Evolutionary conservation across 2,113 vertebrate species (phyloP).

Genomic region (Jaculus jaculus): DNA sequence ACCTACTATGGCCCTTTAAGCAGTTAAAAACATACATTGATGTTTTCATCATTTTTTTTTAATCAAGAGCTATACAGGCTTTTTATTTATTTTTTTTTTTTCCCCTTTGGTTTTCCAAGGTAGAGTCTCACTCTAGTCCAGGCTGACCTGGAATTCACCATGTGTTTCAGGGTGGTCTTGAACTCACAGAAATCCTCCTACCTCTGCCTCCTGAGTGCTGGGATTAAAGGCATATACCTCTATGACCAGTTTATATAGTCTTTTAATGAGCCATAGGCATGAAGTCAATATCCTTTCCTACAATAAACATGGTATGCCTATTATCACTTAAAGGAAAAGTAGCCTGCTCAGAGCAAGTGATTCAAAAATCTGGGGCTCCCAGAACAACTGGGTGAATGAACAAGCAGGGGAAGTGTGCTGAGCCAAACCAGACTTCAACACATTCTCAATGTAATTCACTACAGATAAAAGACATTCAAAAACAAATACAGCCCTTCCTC

Average conservation of each 20-base stretch:
- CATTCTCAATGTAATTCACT: background rate
- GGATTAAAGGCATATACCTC: too few species aligned
- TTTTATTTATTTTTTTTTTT: too few species aligned
- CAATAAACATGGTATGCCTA: background rate
- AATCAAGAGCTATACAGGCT: background rate
- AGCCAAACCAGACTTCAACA: background rate
- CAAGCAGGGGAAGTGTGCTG: background rate
- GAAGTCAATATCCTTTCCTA: constrained; percentile 20
- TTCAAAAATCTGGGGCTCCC: constrained; percentile 1
- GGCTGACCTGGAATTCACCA: too few species aligned
- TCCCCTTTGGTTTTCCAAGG: too few species aligned
- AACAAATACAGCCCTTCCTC: background rate
- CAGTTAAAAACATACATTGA: constrained; percentile 13
- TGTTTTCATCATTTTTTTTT: background rate
- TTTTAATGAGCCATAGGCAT: background rate
- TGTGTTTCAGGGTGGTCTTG: too few species aligned
- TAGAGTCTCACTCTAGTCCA: too few species aligned
- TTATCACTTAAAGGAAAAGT: background rate
- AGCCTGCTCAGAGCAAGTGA: background rate
- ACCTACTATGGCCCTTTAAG: constrained; percentile 21
- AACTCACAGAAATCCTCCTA: too few species aligned
- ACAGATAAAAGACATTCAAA: constrained; percentile 23
- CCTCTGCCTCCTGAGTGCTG: too few species aligned
- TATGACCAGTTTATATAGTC: too few species aligned
- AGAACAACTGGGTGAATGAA: background rate